These are phyloP conservation scores for Cheilosia variabilis DNA, from an alignment of 2,888 invertebrate species.

Conservation along the genomic window DNA sequence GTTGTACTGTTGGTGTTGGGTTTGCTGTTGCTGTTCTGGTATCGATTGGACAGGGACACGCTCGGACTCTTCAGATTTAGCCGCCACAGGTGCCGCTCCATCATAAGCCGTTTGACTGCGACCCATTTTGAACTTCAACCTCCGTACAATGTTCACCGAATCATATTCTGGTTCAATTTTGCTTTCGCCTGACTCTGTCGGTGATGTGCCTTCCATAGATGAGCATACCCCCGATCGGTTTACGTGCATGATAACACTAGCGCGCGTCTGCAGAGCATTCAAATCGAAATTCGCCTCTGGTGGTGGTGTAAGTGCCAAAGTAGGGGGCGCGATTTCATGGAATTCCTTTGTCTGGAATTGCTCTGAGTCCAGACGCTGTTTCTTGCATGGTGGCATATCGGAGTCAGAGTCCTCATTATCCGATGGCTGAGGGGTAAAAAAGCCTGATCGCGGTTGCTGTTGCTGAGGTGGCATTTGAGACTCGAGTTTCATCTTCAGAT, in stretches of 20 bases:
- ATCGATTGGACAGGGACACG: slow-evolving; percentile 66
- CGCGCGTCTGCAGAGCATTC: slow-evolving; percentile 85
- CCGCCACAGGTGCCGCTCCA: neutral
- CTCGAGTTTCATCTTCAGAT: slow-evolving; percentile 67
- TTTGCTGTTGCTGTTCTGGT: slow-evolving; percentile 35
- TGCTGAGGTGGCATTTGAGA: slow-evolving; percentile 51
- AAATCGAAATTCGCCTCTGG: slow-evolving; percentile 84
- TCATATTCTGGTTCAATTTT: slow-evolving; percentile 78
- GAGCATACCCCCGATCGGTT: slow-evolving; percentile 91
- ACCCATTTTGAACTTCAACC: slow-evolving; percentile 83
- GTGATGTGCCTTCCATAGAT: slow-evolving; percentile 77
- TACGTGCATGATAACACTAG: slow-evolving; percentile 94
- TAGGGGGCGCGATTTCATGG: slow-evolving; percentile 76
- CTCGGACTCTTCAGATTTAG: slow-evolving; percentile 43
- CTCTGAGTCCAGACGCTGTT: slow-evolving; percentile 79
- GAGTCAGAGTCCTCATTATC: slow-evolving; percentile 91
- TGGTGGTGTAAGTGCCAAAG: slow-evolving; percentile 80
- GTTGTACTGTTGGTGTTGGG: slow-evolving; percentile 47
- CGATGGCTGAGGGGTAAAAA: slow-evolving; percentile 92
- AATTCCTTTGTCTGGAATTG: slow-evolving; percentile 59
- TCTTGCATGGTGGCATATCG: slow-evolving; percentile 85
- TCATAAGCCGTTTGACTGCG: slow-evolving; percentile 77
- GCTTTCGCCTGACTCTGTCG: slow-evolving; percentile 53
- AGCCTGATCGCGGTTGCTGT: slow-evolving; percentile 75
- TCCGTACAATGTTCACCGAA: slow-evolving; percentile 82